Percentiles rank a stretch among this genome's conserved stretches.
Conservation (phyloP, 2,888 invertebrate genomes). For the Scaptomyza polygonia region DNA sequence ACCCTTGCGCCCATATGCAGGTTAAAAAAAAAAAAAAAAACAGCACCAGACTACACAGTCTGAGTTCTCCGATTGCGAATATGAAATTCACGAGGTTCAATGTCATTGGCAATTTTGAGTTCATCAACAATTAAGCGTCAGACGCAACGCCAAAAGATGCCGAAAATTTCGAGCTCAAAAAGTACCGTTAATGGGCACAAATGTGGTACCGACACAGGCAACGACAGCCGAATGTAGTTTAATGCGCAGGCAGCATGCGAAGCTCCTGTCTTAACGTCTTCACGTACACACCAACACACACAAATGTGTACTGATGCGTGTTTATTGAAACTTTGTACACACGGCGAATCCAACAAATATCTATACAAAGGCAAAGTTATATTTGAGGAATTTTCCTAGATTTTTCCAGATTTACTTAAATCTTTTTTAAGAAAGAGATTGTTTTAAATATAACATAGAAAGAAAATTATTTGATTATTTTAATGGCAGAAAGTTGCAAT, state of each 20-base stretch:
- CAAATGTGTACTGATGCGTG: constrained; percentile 10
- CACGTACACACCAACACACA: not conserved
- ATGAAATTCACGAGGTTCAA: constrained; percentile 61
- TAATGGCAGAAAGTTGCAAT: no score
- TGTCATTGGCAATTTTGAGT: constrained; percentile 69
- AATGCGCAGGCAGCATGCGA: constrained; percentile 42
- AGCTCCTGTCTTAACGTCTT: constrained; percentile 1
- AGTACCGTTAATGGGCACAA: constrained; percentile 71
- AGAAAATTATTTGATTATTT: no score
- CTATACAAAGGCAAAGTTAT: not conserved
- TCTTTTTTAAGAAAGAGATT: not conserved
- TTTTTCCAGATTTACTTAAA: not conserved
- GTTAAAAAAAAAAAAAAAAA: not conserved
- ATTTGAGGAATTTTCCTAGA: not conserved
- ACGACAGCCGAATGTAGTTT: constrained; percentile 64
- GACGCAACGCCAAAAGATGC: constrained; percentile 43
- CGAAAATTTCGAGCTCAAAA: constrained; percentile 52
- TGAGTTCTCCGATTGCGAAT: not conserved
- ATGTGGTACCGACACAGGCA: constrained; percentile 61
- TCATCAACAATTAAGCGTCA: constrained; percentile 71
- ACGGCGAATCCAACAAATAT: constrained; percentile 5
- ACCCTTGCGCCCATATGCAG: constrained; percentile 9
- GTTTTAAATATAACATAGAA: not conserved
- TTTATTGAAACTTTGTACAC: constrained; percentile 37
- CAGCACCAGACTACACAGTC: not conserved